These are phyloP conservation scores for Enteromius afrohamiltoni DNA, from an alignment of 2,797 vertebrate genomes.

Conservation along the genomic window DNA sequence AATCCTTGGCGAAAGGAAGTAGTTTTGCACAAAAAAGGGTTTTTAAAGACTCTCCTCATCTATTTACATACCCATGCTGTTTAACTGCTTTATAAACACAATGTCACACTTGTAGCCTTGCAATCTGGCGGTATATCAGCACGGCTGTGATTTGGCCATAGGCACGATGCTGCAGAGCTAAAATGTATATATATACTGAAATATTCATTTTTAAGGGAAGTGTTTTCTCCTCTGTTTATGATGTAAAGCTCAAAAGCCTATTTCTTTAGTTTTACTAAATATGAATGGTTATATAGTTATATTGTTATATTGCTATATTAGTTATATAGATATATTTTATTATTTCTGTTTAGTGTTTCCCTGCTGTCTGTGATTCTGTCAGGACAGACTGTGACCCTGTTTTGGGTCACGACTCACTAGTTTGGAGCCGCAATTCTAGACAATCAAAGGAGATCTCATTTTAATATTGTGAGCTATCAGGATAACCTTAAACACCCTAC, in stretches of 20 bases:
- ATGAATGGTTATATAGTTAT: background rate
- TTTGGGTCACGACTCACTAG: background rate
- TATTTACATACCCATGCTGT: too few relatives aligned
- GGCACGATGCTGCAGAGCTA: too few relatives aligned
- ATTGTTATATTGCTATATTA: too few relatives aligned
- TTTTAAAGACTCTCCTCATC: too few relatives aligned
- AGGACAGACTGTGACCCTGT: background rate
- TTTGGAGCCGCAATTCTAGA: background rate
- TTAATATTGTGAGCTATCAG: slow-evolving; percentile 4
- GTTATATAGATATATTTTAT: background rate
- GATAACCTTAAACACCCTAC: slow-evolving; percentile 19
- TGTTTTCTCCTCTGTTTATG: background rate
- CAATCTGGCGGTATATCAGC: too few relatives aligned
- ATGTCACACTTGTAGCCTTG: too few relatives aligned
- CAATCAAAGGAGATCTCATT: slow-evolving; percentile 28
- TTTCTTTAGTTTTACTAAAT: background rate
- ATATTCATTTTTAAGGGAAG: background rate
- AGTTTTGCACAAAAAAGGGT: too few relatives aligned
- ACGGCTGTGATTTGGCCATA: too few relatives aligned
- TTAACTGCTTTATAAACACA: too few relatives aligned
- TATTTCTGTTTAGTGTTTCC: background rate
- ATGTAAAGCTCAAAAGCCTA: background rate
- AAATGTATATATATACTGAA: background rate
- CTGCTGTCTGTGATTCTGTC: background rate
- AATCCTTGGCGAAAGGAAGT: too few relatives aligned